phyloP scores from a whole-genome alignment of 2,888 invertebrate genomes.

The Mythimna loreyi region DNA sequence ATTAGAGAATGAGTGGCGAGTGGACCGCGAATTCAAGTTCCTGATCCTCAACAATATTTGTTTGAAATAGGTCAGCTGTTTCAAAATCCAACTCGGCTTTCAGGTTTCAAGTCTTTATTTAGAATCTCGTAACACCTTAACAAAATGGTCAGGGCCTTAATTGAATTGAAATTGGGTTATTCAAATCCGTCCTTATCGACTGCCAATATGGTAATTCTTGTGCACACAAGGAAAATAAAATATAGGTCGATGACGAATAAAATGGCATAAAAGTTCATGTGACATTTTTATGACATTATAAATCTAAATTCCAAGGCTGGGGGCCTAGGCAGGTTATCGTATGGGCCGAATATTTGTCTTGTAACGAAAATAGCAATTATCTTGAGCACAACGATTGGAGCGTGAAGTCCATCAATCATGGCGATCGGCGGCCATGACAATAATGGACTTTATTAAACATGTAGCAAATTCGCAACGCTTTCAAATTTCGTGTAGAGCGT shows the following conservation, averaged over 20 bases:
- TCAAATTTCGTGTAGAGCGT: constrained; percentile 70
- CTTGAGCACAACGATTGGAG: constrained; percentile 49
- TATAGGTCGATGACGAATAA: constrained; percentile 40
- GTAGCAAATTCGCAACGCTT: constrained; percentile 76
- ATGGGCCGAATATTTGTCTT: constrained; percentile 40
- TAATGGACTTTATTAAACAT: constrained; percentile 69
- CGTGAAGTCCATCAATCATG: constrained; percentile 64
- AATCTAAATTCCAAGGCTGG: constrained; percentile 29
- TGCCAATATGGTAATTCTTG: constrained; percentile 25
- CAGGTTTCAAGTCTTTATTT: constrained; percentile 29
- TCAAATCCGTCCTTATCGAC: constrained; percentile 28
- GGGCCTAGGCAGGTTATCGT: constrained; percentile 32
- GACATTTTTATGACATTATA: constrained; percentile 38
- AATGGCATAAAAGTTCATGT: constrained; percentile 43
- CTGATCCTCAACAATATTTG: constrained; percentile 28
- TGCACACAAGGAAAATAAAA: constrained; percentile 45
- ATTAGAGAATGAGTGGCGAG: constrained; percentile 1
- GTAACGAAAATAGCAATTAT: constrained; percentile 59
- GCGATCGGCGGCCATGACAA: constrained; percentile 59
- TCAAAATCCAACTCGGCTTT: constrained; percentile 27
- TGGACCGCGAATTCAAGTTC: constrained; percentile 18
- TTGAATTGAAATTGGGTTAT: constrained; percentile 29
- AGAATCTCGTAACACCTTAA: constrained; percentile 16
- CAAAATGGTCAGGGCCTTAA: neutral
- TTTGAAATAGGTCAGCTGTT: constrained; percentile 45